Evolutionary conservation across 2,888 invertebrate species (phyloP).

Genomic region (Apoda limacodes): DNA sequence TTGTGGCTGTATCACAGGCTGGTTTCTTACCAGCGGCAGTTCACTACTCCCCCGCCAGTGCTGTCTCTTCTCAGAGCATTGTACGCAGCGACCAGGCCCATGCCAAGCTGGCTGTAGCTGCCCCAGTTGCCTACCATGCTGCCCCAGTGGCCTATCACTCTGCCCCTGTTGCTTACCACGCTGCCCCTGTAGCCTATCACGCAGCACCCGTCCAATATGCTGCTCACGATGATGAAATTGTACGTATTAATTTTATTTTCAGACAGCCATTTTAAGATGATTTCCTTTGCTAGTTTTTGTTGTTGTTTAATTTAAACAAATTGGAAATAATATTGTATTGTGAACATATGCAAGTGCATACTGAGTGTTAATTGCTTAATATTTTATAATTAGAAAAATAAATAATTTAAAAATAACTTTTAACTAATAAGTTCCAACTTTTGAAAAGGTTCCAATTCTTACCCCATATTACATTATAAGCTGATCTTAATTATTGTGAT

Average conservation of each 20-base stretch:
- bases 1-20: conserved; percentile 30
- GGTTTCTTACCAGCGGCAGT: conserved; percentile 36
- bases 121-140: conserved; percentile 11
- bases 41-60: conserved; percentile 40
- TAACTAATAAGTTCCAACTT: background rate
- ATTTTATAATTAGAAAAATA: too few species aligned
- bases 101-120: conserved; percentile 16
- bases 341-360: too few species aligned
- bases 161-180: conserved; percentile 19
- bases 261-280: conserved; percentile 11
- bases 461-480: background rate
- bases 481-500: background rate
- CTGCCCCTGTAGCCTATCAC: conserved; percentile 22
- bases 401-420: too few species aligned
- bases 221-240: conserved; percentile 24
- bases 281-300: conserved; percentile 15
- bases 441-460: too few species aligned
- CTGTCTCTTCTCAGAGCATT: conserved; percentile 44
- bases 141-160: conserved; percentile 17
- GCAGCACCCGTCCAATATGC: conserved; percentile 27
- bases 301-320: conserved; percentile 7
- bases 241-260: conserved; percentile 18
- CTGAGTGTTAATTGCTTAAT: too few species aligned
- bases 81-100: conserved; percentile 44
- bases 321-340: too few species aligned